phyloP scores from a whole-genome alignment of 1,140 invertebrate genomes.

The Ephestia elutella region DNA sequence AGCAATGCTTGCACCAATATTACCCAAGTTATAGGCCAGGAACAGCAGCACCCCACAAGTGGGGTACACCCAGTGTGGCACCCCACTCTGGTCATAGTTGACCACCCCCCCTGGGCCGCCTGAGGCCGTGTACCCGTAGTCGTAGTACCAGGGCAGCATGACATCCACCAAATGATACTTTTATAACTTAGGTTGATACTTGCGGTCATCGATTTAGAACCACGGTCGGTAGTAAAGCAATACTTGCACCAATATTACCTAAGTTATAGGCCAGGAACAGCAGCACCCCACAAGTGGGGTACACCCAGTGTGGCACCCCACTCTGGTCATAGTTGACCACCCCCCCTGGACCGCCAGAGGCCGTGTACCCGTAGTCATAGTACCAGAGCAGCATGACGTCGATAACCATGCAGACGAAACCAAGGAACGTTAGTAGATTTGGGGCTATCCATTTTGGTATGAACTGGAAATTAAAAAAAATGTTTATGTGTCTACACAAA shows the following conservation, averaged over 20 bases:
- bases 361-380: slow-evolving; percentile 90
- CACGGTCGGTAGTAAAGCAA: too few species aligned
- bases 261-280: slow-evolving; percentile 95
- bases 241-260: too few species aligned
- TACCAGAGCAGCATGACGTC: slow-evolving; percentile 87
- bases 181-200: too few species aligned
- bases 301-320: slow-evolving; percentile 83
- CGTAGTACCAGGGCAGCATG: slow-evolving; percentile 86
- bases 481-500: too few species aligned
- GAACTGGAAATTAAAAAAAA: slow-evolving; percentile 81
- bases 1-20: too few species aligned
- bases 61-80: slow-evolving; percentile 86
- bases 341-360: slow-evolving; percentile 80
- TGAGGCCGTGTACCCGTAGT: slow-evolving; percentile 87
- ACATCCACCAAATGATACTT: slow-evolving; percentile 89
- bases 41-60: slow-evolving; percentile 92
- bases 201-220: too few species aligned
- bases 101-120: slow-evolving; percentile 76
- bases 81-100: slow-evolving; percentile 64
- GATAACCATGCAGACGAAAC: slow-evolving; percentile 92
- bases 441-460: slow-evolving; percentile 95
- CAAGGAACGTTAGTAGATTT: slow-evolving; percentile 95
- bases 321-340: slow-evolving; percentile 45
- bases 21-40: slow-evolving; percentile 94
- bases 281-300: slow-evolving; percentile 87